Conservation (phyloP, 2,797 vertebrate species). For the Diplodus puntazzo region DNA sequence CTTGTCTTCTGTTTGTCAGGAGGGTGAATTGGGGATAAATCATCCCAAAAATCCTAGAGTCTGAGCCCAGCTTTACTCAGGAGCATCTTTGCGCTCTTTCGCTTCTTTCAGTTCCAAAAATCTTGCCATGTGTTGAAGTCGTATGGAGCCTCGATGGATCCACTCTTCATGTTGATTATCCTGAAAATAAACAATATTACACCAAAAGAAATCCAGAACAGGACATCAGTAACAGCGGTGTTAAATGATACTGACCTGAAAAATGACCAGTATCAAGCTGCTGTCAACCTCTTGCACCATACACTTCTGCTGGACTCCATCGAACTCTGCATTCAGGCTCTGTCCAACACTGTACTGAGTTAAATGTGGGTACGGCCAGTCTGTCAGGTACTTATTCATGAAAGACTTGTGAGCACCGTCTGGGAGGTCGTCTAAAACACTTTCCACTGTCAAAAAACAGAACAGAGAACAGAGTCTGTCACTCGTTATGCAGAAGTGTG, state of each 20-base stretch:
- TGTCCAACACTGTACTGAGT: constrained; percentile 89
- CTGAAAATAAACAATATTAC: constrained; percentile 62
- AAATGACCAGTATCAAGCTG: constrained; percentile 84
- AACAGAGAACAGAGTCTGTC: background rate
- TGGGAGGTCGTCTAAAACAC: constrained; percentile 89
- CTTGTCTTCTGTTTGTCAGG: no score
- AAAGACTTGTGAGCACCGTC: constrained; percentile 86
- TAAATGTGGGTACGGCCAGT: constrained; percentile 92
- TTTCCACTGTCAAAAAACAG: constrained; percentile 81
- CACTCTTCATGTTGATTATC: constrained; percentile 90
- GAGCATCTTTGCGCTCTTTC: constrained; percentile 8
- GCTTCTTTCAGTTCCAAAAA: constrained; percentile 70
- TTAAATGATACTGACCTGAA: constrained; percentile 57
- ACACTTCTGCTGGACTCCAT: constrained; percentile 90
- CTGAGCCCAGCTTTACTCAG: background rate
- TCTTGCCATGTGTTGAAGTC: constrained; percentile 92
- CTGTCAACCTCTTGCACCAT: constrained; percentile 90
- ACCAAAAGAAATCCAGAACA: background rate
- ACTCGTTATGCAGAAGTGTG: background rate
- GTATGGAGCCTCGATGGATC: constrained; percentile 93
- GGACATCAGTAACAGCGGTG: background rate
- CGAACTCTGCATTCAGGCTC: constrained; percentile 88
- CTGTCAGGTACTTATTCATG: constrained; percentile 90
- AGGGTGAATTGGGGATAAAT: no score
- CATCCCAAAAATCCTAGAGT: no score